Base-by-base conservation (phyloP, 2,888 invertebrate species). In the Nemotelus nigrinus region DNA sequence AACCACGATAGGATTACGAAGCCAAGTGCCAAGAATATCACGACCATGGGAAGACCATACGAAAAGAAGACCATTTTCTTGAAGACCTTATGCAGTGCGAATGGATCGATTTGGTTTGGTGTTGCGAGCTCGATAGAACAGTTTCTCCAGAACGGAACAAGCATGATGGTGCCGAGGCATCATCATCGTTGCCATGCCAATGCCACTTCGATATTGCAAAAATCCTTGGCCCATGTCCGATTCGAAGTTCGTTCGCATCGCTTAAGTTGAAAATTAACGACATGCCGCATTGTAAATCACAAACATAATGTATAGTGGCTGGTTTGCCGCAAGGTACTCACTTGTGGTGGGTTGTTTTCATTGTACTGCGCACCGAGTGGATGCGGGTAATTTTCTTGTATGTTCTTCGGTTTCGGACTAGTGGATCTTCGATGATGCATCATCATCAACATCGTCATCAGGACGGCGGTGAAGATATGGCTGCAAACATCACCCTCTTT, bases 241-340 rank as follows among this genome's bases (percentile, higher is more conserved):
- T 43, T 55, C 41, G 53, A 43, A 10, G 55, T 70, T 55, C 70
- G 43, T 74, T 74, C 48, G 48, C 63, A 60, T 60, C 74, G 74
- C 48, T 60, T 6, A 39, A 47, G 39, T 74, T 60, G 7, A 63
- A 74, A 74, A 74, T 74, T 74, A 74, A 74, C 74, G 74, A 74
- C 41, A 57, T 74, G 44, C 74, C 74, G 60, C 74, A 48, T 74
- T 74, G 74, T 74, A 74, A 74, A 74, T 74, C 74, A 63, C 74
- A 41, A 74, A 60, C 48, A 63, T 74, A 74, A 74, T 60, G 74
- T 63, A 63, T 74, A 39, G 63, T 74, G 47, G 60, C 57, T 53
- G 55, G 70, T 55, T 70, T 53, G 70, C 74, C 74, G 39, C 74
- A 74, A 74, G 74, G 74, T 74, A 74, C 74, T 3, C 47, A 44